These are phyloP conservation scores for Phaetusa simplex DNA, from an alignment of 2,113 vertebrate genomes.

Conservation along the genomic window DNA sequence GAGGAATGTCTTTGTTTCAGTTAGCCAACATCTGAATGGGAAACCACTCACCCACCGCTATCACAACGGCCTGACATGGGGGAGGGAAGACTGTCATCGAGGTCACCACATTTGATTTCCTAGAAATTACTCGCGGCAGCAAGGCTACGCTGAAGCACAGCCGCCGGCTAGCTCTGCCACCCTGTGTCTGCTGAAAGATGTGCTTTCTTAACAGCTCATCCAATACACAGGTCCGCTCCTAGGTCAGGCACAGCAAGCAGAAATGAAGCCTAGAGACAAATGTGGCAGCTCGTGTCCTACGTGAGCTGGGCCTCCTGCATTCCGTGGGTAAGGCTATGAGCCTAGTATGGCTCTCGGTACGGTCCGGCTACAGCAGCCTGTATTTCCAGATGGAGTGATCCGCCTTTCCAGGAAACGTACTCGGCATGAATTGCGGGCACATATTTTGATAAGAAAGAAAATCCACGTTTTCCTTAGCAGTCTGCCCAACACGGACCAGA, in stretches of 20 bases:
- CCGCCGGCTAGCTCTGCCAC: slow-evolving; percentile 16
- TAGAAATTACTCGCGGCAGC: background rate
- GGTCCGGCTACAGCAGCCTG: background rate
- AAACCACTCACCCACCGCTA: background rate
- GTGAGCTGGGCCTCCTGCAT: background rate
- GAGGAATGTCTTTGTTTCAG: background rate
- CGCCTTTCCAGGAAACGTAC: background rate
- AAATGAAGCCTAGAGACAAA: background rate
- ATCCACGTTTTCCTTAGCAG: background rate
- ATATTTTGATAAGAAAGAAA: background rate
- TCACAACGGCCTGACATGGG: background rate
- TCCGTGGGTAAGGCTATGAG: background rate
- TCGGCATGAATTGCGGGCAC: background rate
- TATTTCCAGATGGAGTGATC: background rate
- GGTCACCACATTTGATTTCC: background rate
- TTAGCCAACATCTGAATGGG: background rate
- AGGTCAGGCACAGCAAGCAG: background rate
- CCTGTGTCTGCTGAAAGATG: background rate
- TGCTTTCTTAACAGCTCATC: background rate
- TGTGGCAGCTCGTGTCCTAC: rapidly evolving
- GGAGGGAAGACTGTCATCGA: background rate
- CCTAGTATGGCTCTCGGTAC: background rate
- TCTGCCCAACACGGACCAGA: background rate
- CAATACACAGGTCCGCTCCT: background rate
- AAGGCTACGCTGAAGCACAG: background rate